A percentile compares a stretch with the other conserved stretches of the same genome.
Conservation (phyloP, 2,113 vertebrate genomes). For the Grallaria varia region DNA sequence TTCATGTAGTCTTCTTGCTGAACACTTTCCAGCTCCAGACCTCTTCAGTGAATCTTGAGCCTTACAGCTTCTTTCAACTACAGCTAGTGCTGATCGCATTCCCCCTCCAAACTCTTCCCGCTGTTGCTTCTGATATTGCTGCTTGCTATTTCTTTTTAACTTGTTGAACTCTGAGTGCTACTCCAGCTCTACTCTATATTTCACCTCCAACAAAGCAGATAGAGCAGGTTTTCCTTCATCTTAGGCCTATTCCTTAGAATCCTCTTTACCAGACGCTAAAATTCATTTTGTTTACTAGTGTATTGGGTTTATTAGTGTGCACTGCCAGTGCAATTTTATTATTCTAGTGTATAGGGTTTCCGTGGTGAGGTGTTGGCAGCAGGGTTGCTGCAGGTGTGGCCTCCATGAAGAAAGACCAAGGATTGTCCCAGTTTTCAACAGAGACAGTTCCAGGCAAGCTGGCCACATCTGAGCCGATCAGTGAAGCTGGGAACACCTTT, state of each 20-base stretch:
- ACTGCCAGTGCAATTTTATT: background rate
- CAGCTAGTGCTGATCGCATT: background rate
- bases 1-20: background rate
- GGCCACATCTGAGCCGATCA: background rate
- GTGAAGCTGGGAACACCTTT: background rate
- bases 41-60: background rate
- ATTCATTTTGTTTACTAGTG: background rate
- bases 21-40: background rate
- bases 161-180: background rate
- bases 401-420: background rate
- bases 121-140: background rate
- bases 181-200: background rate
- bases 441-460: background rate
- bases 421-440: background rate
- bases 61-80: background rate
- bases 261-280: background rate
- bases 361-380: background rate
- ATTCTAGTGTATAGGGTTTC: background rate
- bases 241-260: background rate
- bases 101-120: background rate
- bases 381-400: background rate
- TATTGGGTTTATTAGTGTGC: background rate
- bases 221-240: background rate
- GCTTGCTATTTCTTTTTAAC: background rate
- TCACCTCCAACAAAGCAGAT: background rate